These are phyloP conservation scores for Eubucco bourcierii DNA, from an alignment of 2,113 vertebrate genomes.

Conservation along the genomic window DNA sequence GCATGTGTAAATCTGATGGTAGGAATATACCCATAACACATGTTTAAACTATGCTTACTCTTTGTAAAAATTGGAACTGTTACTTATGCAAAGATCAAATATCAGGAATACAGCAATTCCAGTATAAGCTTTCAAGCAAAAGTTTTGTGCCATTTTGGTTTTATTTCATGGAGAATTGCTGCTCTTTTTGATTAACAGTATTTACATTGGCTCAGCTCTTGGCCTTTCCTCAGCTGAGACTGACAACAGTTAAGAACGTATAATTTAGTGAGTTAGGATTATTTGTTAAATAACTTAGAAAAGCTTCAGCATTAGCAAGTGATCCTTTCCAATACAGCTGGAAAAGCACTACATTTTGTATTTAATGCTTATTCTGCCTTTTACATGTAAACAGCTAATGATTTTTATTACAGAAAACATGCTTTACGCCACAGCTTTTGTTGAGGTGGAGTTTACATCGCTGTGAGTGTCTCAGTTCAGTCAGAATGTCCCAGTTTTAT, in stretches of 20 bases:
- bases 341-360: not conserved
- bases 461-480: not conserved
- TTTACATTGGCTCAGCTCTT: not conserved
- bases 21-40: not conserved
- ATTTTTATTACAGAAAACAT: not conserved
- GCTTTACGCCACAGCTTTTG: not conserved
- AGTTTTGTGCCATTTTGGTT: not conserved
- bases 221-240: not conserved
- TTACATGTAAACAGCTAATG: not conserved
- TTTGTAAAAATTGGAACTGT: not conserved
- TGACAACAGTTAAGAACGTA: not conserved
- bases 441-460: slow-evolving; percentile 7
- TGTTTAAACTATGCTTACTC: not conserved
- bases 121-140: not conserved
- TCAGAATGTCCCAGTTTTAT: slow-evolving; percentile 10
- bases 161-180: not conserved
- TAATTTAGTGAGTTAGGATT: not conserved
- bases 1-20: not conserved
- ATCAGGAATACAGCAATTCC: not conserved
- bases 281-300: slow-evolving; percentile 24
- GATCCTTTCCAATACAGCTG: no score
- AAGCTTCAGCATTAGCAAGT: no score
- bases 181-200: not conserved
- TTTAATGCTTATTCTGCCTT: not conserved
- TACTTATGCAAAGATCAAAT: not conserved